Conservation (phyloP, 2,113 vertebrate genomes). For the Epinephelus moara region DNA sequence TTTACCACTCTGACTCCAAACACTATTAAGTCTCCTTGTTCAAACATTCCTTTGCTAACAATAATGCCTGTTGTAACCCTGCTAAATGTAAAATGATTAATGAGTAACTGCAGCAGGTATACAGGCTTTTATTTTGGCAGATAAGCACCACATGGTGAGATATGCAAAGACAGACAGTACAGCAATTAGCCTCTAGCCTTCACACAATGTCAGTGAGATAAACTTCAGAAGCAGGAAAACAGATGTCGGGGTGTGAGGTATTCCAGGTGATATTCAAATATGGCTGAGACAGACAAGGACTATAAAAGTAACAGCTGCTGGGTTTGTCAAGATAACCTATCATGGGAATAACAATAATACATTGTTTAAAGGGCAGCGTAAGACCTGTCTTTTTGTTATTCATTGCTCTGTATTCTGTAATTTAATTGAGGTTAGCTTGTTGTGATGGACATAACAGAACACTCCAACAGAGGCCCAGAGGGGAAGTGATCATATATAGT, state of each 20-base stretch:
- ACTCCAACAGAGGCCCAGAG: neutral
- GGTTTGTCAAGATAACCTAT: conserved; percentile 4
- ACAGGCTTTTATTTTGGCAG: conserved; percentile 29
- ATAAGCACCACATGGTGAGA: conserved; percentile 39
- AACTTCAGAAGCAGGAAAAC: conserved; percentile 45
- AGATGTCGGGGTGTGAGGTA: neutral
- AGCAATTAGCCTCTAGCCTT: conserved; percentile 37
- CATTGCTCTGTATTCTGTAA: neutral
- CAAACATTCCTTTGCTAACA: conserved; percentile 36
- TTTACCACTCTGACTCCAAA: neutral
- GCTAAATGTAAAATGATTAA: conserved; percentile 30
- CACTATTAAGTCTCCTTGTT: conserved; percentile 1
- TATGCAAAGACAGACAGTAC: conserved; percentile 14
- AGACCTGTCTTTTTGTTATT: neutral
- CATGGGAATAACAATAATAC: conserved; percentile 1
- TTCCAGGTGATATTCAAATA: conserved; percentile 29
- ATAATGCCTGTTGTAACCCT: neutral
- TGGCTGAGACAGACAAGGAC: neutral
- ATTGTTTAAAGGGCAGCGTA: neutral
- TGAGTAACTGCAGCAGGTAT: conserved; percentile 39
- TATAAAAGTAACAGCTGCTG: conserved; percentile 22
- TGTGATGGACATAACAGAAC: neutral
- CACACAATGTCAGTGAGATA: conserved; percentile 35
- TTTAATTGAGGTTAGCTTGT: neutral
- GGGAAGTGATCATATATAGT: neutral